A percentile compares a stretch with the other conserved stretches of the same genome.
phyloP scores from a whole-genome alignment of 2,888 invertebrate genomes.

The Drosophila bunnanda region DNA sequence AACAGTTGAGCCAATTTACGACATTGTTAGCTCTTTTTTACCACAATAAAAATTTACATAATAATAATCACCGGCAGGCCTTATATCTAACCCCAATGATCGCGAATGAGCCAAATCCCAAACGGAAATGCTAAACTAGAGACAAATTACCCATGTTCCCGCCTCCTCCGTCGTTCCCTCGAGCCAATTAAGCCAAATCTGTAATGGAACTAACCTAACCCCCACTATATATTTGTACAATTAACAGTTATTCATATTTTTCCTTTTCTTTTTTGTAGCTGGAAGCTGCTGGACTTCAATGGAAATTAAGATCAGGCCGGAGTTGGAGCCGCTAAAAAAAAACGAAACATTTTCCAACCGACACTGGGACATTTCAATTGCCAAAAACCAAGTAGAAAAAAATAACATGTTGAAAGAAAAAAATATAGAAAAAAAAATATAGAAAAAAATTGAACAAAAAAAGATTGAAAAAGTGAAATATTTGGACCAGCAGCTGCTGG shows the following conservation, averaged over 20 bases:
- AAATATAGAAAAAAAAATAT: slow-evolving; percentile 26
- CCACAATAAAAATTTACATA: slow-evolving; percentile 22
- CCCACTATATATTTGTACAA: slow-evolving; percentile 50
- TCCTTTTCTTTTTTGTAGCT: not conserved
- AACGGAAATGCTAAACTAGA: slow-evolving; percentile 35
- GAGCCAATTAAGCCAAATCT: slow-evolving; percentile 40
- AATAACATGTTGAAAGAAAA: slow-evolving; percentile 1
- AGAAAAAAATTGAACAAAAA: slow-evolving; percentile 14
- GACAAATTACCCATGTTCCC: slow-evolving; percentile 31
- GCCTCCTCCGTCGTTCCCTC: slow-evolving; percentile 17
- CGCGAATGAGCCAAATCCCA: slow-evolving; percentile 7
- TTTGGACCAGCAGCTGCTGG: slow-evolving; percentile 55
- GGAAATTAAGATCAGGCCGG: slow-evolving; percentile 30
- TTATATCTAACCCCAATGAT: slow-evolving; percentile 11
- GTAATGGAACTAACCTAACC: slow-evolving; percentile 20
- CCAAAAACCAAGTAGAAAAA: slow-evolving; percentile 39
- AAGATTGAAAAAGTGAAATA: slow-evolving; percentile 22
- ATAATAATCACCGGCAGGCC: slow-evolving; percentile 31
- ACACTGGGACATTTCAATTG: slow-evolving; percentile 73
- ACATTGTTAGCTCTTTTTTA: slow-evolving; percentile 29
- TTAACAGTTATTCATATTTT: slow-evolving; percentile 67
- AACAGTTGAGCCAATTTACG: slow-evolving; percentile 10
- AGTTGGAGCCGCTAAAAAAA: slow-evolving; percentile 1
- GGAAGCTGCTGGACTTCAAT: slow-evolving; percentile 27
- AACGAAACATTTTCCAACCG: slow-evolving; percentile 29